A percentile compares a stretch with the other conserved stretches of the same genome.
Conservation (phyloP, 1,140 invertebrate species). For the Drosophila saltans region DNA sequence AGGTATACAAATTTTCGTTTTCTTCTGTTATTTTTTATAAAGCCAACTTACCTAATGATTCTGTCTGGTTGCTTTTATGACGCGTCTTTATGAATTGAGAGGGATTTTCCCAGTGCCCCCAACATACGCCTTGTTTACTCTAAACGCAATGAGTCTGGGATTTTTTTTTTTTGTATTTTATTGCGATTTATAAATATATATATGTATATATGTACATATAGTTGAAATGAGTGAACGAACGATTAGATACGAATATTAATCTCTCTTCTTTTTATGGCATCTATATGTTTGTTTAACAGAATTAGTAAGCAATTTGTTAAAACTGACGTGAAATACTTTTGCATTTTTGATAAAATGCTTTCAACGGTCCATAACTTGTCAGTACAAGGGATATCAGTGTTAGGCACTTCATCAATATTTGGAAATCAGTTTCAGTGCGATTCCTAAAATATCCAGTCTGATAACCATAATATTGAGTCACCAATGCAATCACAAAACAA, state of each 20-base stretch:
- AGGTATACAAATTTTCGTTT: no score
- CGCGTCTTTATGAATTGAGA: conserved; percentile 5
- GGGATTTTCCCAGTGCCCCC: conserved; percentile 31
- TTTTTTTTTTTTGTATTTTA: conserved; percentile 11
- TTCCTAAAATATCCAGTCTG: conserved; percentile 70
- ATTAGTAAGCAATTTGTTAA: conserved; percentile 29
- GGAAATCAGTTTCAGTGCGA: conserved; percentile 49
- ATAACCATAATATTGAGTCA: conserved; percentile 79
- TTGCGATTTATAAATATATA: conserved; percentile 20
- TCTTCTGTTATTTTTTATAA: neutral
- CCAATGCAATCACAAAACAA: conserved; percentile 70
- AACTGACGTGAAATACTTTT: conserved; percentile 53
- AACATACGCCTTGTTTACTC: conserved; percentile 1
- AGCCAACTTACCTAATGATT: conserved; percentile 9
- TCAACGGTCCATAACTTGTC: conserved; percentile 64
- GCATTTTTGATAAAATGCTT: conserved; percentile 60
- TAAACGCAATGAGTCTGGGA: neutral
- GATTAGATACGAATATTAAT: conserved; percentile 39
- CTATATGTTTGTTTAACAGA: neutral
- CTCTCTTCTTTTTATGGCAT: neutral
- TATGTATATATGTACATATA: neutral
- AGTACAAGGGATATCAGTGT: conserved; percentile 67
- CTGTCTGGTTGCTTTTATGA: neutral
- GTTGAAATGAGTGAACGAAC: neutral
- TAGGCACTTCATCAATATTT: conserved; percentile 64